A percentile compares a stretch with the other conserved stretches of the same genome.
Conservation (phyloP, 2,888 invertebrate genomes). For the Timema cristinae region DNA sequence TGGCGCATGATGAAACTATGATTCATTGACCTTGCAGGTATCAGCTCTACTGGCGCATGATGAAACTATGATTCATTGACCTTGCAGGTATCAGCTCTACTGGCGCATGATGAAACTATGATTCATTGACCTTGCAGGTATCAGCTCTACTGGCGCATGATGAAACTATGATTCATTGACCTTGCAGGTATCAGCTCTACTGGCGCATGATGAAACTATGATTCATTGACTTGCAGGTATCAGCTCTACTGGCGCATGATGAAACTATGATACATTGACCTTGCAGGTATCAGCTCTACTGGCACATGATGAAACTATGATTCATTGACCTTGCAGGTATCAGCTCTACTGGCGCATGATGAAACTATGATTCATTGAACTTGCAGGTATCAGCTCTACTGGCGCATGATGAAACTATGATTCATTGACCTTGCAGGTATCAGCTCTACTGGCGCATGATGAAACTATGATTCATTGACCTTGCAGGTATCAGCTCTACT, state of each 20-base stretch:
- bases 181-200: constrained; percentile 59
- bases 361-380: too few species aligned
- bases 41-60: constrained; percentile 66
- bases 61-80: too few species aligned
- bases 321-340: constrained; percentile 44
- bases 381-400: constrained; percentile 60
- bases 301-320: constrained; percentile 52
- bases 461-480: too few species aligned
- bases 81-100: constrained; percentile 59
- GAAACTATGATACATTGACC: too few species aligned
- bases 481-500: constrained; percentile 60
- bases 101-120: constrained; percentile 54
- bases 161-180: too few species aligned
- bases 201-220: constrained; percentile 54
- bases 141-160: constrained; percentile 66
- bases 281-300: constrained; percentile 60
- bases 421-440: constrained; percentile 44
- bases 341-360: constrained; percentile 67
- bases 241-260: constrained; percentile 67
- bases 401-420: constrained; percentile 52
- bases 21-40: constrained; percentile 44
- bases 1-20: constrained; percentile 54
- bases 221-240: constrained; percentile 44
- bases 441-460: constrained; percentile 67
- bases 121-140: constrained; percentile 44